These are phyloP conservation scores for Bombyx mandarina DNA, from an alignment of 1,140 invertebrate species.

Conservation along the genomic window DNA sequence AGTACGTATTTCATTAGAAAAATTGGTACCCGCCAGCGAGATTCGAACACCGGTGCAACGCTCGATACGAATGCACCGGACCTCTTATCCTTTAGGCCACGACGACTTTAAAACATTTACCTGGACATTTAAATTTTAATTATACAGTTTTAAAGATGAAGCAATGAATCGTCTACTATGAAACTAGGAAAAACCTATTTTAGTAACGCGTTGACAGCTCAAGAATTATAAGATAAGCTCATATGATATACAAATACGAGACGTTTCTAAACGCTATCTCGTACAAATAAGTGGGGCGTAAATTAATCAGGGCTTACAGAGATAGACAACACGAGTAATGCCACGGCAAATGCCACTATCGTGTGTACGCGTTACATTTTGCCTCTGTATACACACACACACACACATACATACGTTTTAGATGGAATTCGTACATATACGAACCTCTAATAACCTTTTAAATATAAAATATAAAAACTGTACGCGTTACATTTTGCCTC, in stretches of 20 bases:
- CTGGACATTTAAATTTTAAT: too few species aligned
- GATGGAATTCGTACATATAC: too few species aligned
- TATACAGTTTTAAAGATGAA: too few species aligned
- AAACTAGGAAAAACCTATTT: slow-evolving; percentile 33
- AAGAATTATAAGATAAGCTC: slow-evolving; percentile 67
- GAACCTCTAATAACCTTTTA: too few species aligned
- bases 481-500: slow-evolving; percentile 34
- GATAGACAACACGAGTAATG: slow-evolving; percentile 61
- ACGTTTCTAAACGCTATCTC: slow-evolving; percentile 58
- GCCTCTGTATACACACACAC: slow-evolving; percentile 20
- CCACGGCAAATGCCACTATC: slow-evolving; percentile 62
- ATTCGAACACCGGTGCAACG: too few species aligned
- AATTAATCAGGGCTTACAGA: slow-evolving; percentile 56
- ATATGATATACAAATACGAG: slow-evolving; percentile 54
- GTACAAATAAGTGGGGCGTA: slow-evolving; percentile 58
- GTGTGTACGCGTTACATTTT: slow-evolving; percentile 25
- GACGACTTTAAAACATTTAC: too few species aligned
- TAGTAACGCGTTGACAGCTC: slow-evolving; percentile 42
- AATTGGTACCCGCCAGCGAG: too few species aligned
- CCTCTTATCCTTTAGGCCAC: too few species aligned
- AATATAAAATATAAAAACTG: slow-evolving; percentile 1
- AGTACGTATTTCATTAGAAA: too few species aligned
- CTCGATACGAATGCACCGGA: too few species aligned
- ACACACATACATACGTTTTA: not conserved
- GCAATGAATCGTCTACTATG: not conserved